A percentile compares a stretch with the other conserved stretches of the same genome.
Evolutionary conservation across 2,888 invertebrate species (phyloP).

Genomic region (Sphaerophoria taeniata): DNA sequence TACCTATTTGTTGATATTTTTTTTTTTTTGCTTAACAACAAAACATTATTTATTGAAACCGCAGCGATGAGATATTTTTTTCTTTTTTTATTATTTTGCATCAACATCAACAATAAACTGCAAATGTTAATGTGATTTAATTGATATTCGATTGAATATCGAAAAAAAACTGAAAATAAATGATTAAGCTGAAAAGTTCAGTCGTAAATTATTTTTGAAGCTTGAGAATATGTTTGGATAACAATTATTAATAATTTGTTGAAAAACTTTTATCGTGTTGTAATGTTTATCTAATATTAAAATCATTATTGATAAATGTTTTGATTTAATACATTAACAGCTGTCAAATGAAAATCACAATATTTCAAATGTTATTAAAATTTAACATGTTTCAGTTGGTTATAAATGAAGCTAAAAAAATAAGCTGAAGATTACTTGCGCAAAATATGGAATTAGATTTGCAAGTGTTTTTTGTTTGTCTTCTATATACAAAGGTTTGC

Average conservation of each 20-base stretch:
- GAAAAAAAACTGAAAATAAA: not conserved
- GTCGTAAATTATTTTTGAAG: conserved; percentile 41
- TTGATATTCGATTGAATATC: conserved; percentile 63
- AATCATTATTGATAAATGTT: not conserved
- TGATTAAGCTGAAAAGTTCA: conserved; percentile 48
- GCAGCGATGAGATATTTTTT: conserved; percentile 49
- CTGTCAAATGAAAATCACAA: not conserved
- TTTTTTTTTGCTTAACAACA: not conserved
- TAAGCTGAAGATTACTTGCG: too few relatives aligned
- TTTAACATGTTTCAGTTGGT: too few relatives aligned
- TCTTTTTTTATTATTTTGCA: conserved; percentile 48
- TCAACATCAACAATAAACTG: conserved; percentile 6
- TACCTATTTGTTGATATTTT: not conserved
- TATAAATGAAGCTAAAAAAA: too few relatives aligned
- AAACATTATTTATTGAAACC: conserved; percentile 52
- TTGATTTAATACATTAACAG: not conserved
- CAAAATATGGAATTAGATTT: too few relatives aligned
- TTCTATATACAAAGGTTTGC: too few relatives aligned
- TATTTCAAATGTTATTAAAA: too few relatives aligned
- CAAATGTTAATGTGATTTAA: conserved; percentile 7
- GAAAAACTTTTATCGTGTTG: too few relatives aligned
- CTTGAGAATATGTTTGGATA: not conserved
- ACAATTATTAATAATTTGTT: conserved; percentile 13
- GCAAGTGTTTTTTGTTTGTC: too few relatives aligned
- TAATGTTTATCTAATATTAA: too few relatives aligned